Evolutionary conservation across 2,113 vertebrate genomes (phyloP).

Genomic region (Pollimyrus isidori): DNA sequence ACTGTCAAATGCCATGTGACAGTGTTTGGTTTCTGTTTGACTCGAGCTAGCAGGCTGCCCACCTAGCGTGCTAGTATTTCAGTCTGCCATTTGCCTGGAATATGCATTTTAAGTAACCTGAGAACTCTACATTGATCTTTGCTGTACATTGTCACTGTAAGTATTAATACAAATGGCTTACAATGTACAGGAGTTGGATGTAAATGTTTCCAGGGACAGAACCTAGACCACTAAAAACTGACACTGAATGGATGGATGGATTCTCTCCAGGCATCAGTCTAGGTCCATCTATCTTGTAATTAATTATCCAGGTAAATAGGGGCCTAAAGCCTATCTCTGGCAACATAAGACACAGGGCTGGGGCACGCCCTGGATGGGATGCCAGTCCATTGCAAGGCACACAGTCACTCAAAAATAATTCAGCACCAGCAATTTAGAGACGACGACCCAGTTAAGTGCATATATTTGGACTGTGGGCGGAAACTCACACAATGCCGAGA

Average conservation of each 20-base stretch:
- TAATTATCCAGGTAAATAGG: neutral
- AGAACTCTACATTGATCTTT: neutral
- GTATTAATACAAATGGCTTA: neutral
- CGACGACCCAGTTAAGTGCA: neutral
- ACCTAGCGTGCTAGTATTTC: neutral
- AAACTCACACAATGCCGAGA: neutral
- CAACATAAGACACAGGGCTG: neutral
- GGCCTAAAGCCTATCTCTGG: neutral
- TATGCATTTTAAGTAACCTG: neutral
- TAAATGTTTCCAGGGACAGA: neutral
- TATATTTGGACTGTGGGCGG: neutral
- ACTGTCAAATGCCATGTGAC: neutral
- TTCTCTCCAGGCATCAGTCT: neutral
- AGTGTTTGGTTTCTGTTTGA: neutral
- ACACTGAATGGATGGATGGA: neutral
- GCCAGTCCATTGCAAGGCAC: neutral
- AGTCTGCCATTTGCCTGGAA: neutral
- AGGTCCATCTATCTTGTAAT: neutral
- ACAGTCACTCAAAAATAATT: neutral
- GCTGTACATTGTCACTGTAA: neutral
- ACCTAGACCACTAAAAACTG: neutral
- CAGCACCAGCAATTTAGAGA: neutral
- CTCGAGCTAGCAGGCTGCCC: neutral
- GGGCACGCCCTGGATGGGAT: neutral
- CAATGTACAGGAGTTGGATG: neutral